Base-by-base conservation (phyloP, 2,888 invertebrate genomes). In the Drosophila algonquin region DNA sequence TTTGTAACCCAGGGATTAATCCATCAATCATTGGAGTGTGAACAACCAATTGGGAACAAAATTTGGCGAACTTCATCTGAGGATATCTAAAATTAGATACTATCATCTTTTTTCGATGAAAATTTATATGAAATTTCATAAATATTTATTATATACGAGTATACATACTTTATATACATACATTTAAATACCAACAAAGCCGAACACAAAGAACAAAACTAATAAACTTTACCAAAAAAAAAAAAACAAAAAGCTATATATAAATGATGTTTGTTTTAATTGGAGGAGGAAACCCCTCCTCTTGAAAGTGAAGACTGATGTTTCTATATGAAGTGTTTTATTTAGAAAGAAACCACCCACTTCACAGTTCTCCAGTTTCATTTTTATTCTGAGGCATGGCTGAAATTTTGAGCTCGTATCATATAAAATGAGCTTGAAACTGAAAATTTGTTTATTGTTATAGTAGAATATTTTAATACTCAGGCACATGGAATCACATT, bases 91-190 rank as follows among this genome's bases (percentile, higher is more conserved):
- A 67, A 68, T 14, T 45, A 56, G 21, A 48, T 50, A 45, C 50
- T 69, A 56, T 45, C 69, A 69, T 58, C 57, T 40, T 52, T 68
- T 64, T 57, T 46, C 45, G 32, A 55, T 56, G 30, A 52, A 5
- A 63, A 52, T 51, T 46, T 58, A 69, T 58, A 69, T 58, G 69
- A 56, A 56, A 50, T 32, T 67, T 57, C 56, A 45, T 44, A 68
- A 45, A 69, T 67, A 67, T 68, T 67, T 67, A 67, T 67, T 56
- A 68, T 56, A 68, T 51, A 67, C 69, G 40, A 40, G 40, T 40
- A 40, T 40, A 68, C 65, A 51, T 68, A 67, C 65, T 67, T 67
- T 67, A 67, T 67, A 67, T 67, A 68, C 61, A 63, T 61, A 51
- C 44, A 67, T 68, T 69, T 68, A 56, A 57, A 44, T 44, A 56